These are phyloP conservation scores for Crotalus adamanteus DNA, from an alignment of 2,797 vertebrate species.

Conservation along the genomic window DNA sequence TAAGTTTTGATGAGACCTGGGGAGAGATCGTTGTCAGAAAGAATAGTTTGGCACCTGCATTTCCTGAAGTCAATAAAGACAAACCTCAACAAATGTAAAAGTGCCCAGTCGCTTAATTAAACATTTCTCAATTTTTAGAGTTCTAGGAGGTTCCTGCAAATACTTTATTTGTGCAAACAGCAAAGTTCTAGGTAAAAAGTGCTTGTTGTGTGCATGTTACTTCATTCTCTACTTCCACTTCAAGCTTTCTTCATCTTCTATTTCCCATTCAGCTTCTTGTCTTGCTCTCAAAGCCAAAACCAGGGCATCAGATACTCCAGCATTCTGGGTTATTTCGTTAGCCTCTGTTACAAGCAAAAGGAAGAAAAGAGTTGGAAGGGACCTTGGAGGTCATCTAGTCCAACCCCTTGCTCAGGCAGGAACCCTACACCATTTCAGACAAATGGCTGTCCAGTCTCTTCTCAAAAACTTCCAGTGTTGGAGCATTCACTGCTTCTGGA, in stretches of 20 bases:
- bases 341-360: constrained; percentile 4
- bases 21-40: neutral
- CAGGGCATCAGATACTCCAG: neutral
- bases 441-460: neutral
- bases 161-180: neutral
- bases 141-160: neutral
- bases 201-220: neutral
- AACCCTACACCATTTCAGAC: neutral
- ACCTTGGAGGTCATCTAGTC: neutral
- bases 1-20: neutral
- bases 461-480: neutral
- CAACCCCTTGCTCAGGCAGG: neutral
- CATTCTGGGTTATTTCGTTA: fast-evolving
- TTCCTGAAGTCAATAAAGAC: constrained; percentile 9
- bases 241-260: fast-evolving
- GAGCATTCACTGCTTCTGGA: neutral
- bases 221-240: fast-evolving
- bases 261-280: constrained; percentile 33
- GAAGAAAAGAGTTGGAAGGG: neutral
- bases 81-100: neutral
- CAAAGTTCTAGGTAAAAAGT: fast-evolving
- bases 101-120: neutral
- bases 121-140: neutral
- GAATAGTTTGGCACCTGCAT: neutral
- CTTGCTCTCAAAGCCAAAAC: constrained; percentile 48